Base-by-base conservation (phyloP, 2,797 vertebrate genomes). In the Anabas testudineus region DNA sequence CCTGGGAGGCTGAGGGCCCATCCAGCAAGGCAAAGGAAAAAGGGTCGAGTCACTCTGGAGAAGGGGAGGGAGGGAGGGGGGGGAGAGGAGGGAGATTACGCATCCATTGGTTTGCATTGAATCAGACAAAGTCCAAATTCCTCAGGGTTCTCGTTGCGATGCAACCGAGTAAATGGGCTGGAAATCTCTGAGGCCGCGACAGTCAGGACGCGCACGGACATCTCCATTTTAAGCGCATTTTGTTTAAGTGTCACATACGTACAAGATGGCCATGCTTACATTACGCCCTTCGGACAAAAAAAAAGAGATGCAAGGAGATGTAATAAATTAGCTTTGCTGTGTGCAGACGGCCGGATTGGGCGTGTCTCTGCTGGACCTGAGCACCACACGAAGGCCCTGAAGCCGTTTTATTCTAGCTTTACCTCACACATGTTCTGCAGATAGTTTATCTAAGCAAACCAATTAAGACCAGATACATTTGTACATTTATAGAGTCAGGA, bases 31-130 rank as follows among this genome's bases (percentile, higher is more conserved):
- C 79, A 83, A 82, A 90, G 83, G 71, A 82, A 93, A 94, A 91
- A 94, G 86, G 93, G 93, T 94, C 92, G 93, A 95, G 94, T 95
- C 93, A 95, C 87, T 93, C 83, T 67, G 80, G 74, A 87, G 64
- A 79, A 77, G 88, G 80, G 85, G 56, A 78, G 74, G 59, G 78
- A 54, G 62, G 74, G 72, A 28, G 78, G 76, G 70, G 66, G 79
- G n/a, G n/a, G 78, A 54, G 62, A 10, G 74, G 72, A 28, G 78
- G 76, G 70, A 66, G 79, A 88, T 90, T 93, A 92, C 90, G 91
- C 92, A 93, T 92, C 91, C 87, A 82, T 85, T 87, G 89, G 84
- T 91, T 94, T 88, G 83, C 81, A 90, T 87, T 86, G 88, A 92
- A 91, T 88, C 88, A 85, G 81, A 87, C 91, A 89, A 89, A 92